Evolutionary conservation across 2,888 invertebrate genomes (phyloP).

Genomic region (Cataglyphis albicans): DNA sequence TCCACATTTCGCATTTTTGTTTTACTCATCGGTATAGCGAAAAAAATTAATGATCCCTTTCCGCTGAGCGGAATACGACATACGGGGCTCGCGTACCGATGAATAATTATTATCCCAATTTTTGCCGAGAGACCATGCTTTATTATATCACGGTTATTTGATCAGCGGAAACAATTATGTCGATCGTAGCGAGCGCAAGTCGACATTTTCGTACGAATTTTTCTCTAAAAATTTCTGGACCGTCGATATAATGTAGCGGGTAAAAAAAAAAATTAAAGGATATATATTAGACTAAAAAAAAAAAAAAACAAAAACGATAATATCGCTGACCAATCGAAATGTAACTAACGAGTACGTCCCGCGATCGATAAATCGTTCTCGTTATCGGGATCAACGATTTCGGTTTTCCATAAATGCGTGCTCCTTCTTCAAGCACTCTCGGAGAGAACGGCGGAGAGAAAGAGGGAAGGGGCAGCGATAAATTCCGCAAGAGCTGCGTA

Average conservation of each 20-base stretch:
- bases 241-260: neutral
- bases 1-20: constrained; percentile 21
- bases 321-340: neutral
- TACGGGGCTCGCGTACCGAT: constrained; percentile 18
- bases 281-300: neutral
- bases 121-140: constrained; percentile 15
- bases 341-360: constrained; percentile 34
- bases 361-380: constrained; percentile 48
- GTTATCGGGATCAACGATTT: constrained; percentile 50
- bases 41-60: constrained; percentile 42
- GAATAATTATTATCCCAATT: constrained; percentile 54
- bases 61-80: constrained; percentile 24
- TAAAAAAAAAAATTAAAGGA: neutral
- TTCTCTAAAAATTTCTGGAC: neutral
- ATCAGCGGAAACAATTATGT: constrained; percentile 29
- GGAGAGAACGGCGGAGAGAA: constrained; percentile 24
- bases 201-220: constrained; percentile 11
- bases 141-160: constrained; percentile 22
- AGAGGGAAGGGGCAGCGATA: constrained; percentile 56
- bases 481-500: constrained; percentile 67
- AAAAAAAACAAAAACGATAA: neutral
- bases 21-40: constrained; percentile 11
- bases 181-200: neutral
- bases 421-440: constrained; percentile 44
- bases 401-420: constrained; percentile 54